A percentile compares a stretch with the other conserved stretches of the same genome.
Evolutionary conservation across 2,797 vertebrate genomes (phyloP).

Genomic region (Myiotriccus ornatus): DNA sequence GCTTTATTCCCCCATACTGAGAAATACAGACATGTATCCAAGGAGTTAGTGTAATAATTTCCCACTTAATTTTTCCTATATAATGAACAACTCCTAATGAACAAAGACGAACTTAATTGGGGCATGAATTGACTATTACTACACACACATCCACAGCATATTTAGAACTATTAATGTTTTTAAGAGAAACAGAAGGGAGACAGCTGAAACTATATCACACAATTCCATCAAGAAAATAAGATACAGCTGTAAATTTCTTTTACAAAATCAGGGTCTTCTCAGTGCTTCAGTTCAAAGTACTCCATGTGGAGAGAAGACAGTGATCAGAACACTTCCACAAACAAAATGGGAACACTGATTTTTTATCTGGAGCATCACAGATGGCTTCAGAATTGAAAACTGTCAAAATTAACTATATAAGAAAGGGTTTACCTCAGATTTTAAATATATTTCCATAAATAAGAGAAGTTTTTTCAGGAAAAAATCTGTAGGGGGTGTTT

Average conservation of each 20-base stretch:
- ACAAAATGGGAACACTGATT: not conserved
- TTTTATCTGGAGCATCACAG: constrained; percentile 5
- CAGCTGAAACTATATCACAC: not conserved
- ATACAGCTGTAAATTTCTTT: not conserved
- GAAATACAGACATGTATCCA: not conserved
- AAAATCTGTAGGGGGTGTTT: not conserved
- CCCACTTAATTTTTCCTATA: not conserved
- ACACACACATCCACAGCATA: not conserved
- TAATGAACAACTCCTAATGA: not conserved
- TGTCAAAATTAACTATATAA: not conserved
- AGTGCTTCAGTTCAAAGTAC: not conserved
- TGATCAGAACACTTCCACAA: not conserved
- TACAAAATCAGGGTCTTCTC: not conserved
- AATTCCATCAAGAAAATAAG: not conserved
- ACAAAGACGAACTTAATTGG: not conserved
- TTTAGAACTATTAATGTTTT: not conserved
- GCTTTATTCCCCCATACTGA: not conserved
- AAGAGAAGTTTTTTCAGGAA: not conserved
- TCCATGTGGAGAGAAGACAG: not conserved
- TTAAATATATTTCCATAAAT: constrained; percentile 7
- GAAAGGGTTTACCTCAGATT: not conserved
- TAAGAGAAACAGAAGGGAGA: not conserved
- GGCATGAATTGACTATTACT: not conserved
- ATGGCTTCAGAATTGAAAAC: constrained; percentile 1
- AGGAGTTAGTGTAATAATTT: not conserved